Evolutionary conservation across 2,113 vertebrate species (phyloP), one percentile per base, ranked within the genome.

Genomic region (Gopherus flavomarginatus): DNA sequence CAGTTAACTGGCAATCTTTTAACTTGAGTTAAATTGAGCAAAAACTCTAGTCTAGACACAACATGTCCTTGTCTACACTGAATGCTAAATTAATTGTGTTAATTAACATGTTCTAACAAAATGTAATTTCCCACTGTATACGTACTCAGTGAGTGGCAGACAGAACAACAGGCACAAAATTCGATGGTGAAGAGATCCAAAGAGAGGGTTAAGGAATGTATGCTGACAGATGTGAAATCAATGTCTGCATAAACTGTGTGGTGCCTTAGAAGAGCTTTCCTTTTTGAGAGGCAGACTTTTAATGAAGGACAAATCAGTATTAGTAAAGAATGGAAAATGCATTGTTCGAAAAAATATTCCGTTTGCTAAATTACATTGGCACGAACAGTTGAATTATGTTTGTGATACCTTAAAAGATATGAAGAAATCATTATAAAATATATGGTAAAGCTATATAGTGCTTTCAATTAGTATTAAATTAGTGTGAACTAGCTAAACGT

Each of bases 71-170:
- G 91, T 85, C 91, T 92, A 44, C 24, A 89, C 19, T 62, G 87
- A 38, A 50, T 29, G 75, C 57, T 94, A 87, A 53, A 54, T 85
- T 91, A 92, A 94, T 92, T 72, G 81, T 44, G 38, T 79, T 84
- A 92, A 92, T 94, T 88, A 85, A 38, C 54, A 93, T 49, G 31
- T 59, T 91, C 80, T 93, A 95, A 82, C 42, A 94, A 84, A n/a
- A 77, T 13, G 42, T 27, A 81, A 93, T 92, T 95, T 95, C 83
- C 59, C 54, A 77, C 11, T 31, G 29, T 77, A 88, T 52, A 78
- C 24, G 85, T 84, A 35, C n/a, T 42, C 31, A 82, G 27, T 84
- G 52, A 90, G 2, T 54, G 31, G 27, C 91, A 83, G 54, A 89
- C 75, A 94, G 83, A 90, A 44, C 54, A 96, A 4, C 80, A 86